phyloP scores from a whole-genome alignment of 2,797 vertebrate genomes.

The Falco rusticolus region DNA sequence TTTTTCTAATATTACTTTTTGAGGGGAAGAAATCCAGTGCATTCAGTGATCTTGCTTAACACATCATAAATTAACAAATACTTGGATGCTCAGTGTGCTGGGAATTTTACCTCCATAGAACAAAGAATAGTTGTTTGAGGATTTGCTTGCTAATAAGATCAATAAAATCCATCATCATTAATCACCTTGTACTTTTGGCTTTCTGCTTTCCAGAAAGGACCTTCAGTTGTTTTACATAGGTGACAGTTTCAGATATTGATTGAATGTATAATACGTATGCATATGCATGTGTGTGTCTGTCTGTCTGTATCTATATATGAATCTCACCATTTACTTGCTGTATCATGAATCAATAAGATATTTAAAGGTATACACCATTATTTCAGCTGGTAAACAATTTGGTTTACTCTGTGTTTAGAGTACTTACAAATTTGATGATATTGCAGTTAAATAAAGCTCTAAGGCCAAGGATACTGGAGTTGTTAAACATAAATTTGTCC shows the following conservation, averaged over 20 bases:
- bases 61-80: background rate
- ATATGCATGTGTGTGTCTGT: accelerated
- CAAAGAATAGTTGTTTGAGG: slow-evolving; percentile 26
- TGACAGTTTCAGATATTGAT: background rate
- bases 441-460: background rate
- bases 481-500: background rate
- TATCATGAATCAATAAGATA: background rate
- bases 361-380: background rate
- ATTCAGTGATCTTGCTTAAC: slow-evolving; percentile 14
- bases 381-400: background rate
- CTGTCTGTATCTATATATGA: background rate
- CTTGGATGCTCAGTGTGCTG: background rate
- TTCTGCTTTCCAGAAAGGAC: background rate
- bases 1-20: slow-evolving; percentile 28
- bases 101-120: slow-evolving; percentile 13
- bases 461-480: background rate
- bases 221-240: background rate
- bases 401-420: background rate
- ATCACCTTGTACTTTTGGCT: slow-evolving; percentile 9
- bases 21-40: background rate
- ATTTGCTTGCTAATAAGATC: slow-evolving; percentile 42
- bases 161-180: slow-evolving; percentile 10
- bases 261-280: background rate
- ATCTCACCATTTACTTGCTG: background rate
- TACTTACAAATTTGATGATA: background rate